A percentile compares a stretch with the other conserved stretches of the same genome.
Evolutionary conservation across 2,113 vertebrate genomes (phyloP).

Genomic region (Aythya baeri): DNA sequence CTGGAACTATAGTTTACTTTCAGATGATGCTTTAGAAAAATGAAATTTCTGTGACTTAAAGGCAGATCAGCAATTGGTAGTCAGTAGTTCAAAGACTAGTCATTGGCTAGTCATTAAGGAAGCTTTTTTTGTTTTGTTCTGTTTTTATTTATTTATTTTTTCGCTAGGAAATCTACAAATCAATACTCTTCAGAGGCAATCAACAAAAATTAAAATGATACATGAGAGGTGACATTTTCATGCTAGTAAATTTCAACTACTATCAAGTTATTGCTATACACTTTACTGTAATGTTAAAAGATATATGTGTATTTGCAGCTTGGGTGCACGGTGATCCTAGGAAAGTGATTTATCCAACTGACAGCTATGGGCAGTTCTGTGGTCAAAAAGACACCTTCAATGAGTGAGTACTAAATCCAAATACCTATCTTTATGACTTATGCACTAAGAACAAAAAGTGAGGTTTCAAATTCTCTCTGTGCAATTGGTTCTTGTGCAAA

Average conservation of each 20-base stretch:
- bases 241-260: not conserved
- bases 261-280: not conserved
- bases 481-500: not conserved
- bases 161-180: constrained; percentile 67
- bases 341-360: constrained; percentile 92
- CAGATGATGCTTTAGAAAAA: not conserved
- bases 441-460: not conserved
- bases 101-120: not conserved
- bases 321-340: constrained; percentile 94
- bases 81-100: not conserved
- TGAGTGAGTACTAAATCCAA: constrained; percentile 84
- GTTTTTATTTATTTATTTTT: not conserved
- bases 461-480: not conserved
- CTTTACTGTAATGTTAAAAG: not conserved
- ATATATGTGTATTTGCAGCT: constrained; percentile 77
- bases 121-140: not conserved
- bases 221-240: constrained; percentile 13
- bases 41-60: not conserved
- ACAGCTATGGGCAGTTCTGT: constrained; percentile 95
- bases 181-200: constrained; percentile 8
- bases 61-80: not conserved
- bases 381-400: constrained; percentile 90
- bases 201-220: not conserved
- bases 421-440: not conserved
- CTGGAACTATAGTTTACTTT: not conserved